A percentile compares a stretch with the other conserved stretches of the same genome.
Conservation (phyloP, 2,113 vertebrate genomes). For the Thryonomys swinderianus region DNA sequence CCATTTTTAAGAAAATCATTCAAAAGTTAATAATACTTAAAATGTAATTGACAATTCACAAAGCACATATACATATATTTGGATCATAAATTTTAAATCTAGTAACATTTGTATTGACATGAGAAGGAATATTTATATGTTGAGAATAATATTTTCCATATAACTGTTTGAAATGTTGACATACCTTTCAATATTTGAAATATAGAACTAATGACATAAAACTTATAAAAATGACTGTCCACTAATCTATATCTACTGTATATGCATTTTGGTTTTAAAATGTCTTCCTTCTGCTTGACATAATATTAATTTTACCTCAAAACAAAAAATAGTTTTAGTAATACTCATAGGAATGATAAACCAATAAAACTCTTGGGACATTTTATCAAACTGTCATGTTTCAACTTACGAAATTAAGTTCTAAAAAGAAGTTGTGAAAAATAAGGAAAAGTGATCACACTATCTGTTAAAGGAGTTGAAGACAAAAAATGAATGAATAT, state of each 20-base stretch:
- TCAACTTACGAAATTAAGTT: slow-evolving; percentile 67
- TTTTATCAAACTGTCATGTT: slow-evolving; percentile 68
- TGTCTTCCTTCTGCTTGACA: slow-evolving; percentile 61
- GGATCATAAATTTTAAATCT: slow-evolving; percentile 41
- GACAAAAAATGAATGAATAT: background rate
- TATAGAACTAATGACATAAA: slow-evolving; percentile 44
- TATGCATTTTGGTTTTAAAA: slow-evolving; percentile 32
- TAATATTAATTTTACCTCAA: slow-evolving; percentile 68
- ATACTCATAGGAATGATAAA: slow-evolving; percentile 68
- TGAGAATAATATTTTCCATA: background rate
- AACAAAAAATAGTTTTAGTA: slow-evolving; percentile 74
- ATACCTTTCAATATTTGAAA: slow-evolving; percentile 52
- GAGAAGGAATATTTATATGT: background rate
- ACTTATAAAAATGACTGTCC: slow-evolving; percentile 55
- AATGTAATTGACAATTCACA: background rate
- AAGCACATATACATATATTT: slow-evolving; percentile 18
- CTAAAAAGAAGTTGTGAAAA: slow-evolving; percentile 70
- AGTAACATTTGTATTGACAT: background rate
- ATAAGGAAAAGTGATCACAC: background rate
- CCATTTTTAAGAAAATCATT: slow-evolving; percentile 12
- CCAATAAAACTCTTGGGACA: no score
- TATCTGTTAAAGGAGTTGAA: background rate
- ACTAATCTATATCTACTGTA: background rate
- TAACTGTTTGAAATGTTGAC: background rate
- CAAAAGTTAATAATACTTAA: slow-evolving; percentile 43